Conservation (phyloP, 1,140 invertebrate species). For the Colletes latitarsis region DNA sequence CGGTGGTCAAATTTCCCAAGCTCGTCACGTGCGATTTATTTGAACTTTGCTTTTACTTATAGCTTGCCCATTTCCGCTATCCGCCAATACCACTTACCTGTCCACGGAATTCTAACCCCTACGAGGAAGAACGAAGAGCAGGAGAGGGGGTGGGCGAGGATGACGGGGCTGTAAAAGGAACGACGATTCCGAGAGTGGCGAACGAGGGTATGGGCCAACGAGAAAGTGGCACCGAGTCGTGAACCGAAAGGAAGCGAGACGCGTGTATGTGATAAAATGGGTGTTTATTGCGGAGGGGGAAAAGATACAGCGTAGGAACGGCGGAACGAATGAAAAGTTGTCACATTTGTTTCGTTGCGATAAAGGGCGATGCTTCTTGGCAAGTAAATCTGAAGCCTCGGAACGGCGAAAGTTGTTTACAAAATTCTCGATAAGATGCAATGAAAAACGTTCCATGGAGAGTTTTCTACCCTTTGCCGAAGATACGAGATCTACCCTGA, state of each 20-base stretch:
- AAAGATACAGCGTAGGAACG: constrained; percentile 19
- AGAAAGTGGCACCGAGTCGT: not conserved
- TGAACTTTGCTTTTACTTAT: constrained; percentile 72
- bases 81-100: constrained; percentile 38
- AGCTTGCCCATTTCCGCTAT: constrained; percentile 45
- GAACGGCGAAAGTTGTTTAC: constrained; percentile 26
- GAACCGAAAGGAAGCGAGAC: not conserved
- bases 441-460: constrained; percentile 7
- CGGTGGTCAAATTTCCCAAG: constrained; percentile 48
- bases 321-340: constrained; percentile 56
- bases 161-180: constrained; percentile 61
- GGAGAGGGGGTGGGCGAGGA: not conserved
- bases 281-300: constrained; percentile 51
- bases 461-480: too few species aligned
- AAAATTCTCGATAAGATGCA: constrained; percentile 40
- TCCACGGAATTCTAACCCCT: not conserved
- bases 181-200: constrained; percentile 58
- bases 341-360: constrained; percentile 52
- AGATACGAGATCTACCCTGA: not conserved
- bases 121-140: not conserved
- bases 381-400: constrained; percentile 25
- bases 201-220: constrained; percentile 41
- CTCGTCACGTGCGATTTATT: constrained; percentile 71
- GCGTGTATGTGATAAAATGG: constrained; percentile 49
- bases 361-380: constrained; percentile 23